Evolutionary conservation across 2,888 invertebrate species (phyloP).

Genomic region (Pantelozetes paolii): DNA sequence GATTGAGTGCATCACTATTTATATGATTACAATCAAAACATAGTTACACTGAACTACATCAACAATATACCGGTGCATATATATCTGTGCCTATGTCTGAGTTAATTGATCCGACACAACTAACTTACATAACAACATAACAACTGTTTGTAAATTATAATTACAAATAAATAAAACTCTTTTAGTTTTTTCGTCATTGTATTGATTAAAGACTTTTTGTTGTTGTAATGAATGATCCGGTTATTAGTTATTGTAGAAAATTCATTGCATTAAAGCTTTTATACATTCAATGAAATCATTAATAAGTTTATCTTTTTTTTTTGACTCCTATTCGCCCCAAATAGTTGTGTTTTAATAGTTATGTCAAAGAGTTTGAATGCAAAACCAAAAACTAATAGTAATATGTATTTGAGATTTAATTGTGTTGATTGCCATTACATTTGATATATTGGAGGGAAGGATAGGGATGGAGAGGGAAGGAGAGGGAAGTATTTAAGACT

Average conservation of each 20-base stretch:
- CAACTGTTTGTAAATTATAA: too few relatives aligned
- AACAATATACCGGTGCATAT: too few relatives aligned
- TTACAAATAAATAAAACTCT: too few relatives aligned
- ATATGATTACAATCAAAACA: not conserved
- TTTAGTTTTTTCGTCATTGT: not conserved
- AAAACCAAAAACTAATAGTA: not conserved
- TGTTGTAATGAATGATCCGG: slow-evolving; percentile 16
- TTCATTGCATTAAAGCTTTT: not conserved
- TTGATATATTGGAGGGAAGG: too few relatives aligned
- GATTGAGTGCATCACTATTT: slow-evolving; percentile 25
- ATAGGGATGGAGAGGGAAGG: too few relatives aligned
- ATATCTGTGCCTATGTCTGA: not conserved
- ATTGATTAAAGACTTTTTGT: slow-evolving; percentile 5
- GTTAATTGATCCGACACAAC: slow-evolving; percentile 16
- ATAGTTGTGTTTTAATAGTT: not conserved
- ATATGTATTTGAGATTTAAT: slow-evolving; percentile 13
- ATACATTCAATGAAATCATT: too few relatives aligned
- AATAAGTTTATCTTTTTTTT: not conserved
- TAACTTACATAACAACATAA: not conserved
- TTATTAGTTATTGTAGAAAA: not conserved
- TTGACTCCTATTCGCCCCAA: not conserved
- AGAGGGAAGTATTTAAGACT: not conserved
- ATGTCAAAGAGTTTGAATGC: not conserved
- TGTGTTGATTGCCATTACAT: slow-evolving; percentile 17
- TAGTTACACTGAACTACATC: not conserved